Evolutionary conservation across 2,888 invertebrate species (phyloP), one percentile per base, ranked within the genome.

Genomic region (Ectemnius cavifrons): DNA sequence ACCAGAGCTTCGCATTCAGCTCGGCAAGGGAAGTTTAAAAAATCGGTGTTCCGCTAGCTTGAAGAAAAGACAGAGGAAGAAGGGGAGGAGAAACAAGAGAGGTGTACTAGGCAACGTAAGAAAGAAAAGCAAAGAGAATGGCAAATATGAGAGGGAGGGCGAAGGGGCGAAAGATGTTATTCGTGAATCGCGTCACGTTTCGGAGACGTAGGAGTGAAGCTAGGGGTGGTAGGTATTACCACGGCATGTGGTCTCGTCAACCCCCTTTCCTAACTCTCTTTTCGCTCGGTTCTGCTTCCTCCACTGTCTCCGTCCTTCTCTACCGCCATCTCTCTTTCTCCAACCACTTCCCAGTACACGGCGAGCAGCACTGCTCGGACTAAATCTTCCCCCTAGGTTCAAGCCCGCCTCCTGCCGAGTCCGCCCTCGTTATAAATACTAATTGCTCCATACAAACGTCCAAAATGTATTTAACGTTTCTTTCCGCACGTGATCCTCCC

Each of bases 401-500:
- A 65, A 75, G 68, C 68, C 72, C 65, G 67, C 75, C 78, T 75
- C 67, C 80, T 71, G 82, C 78, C 82, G 76, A 82, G 77, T 75
- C 81, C 71, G 76, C 85, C 85, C 85, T 86, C 85, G 85, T 88
- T 88, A 86, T 87, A 87, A 88, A 88, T 87, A 88, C 88, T 88
- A 89, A 89, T 88, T 88, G 87, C 87, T 86, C 86, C 80, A 85
- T 87, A 88, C 87, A 88, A 87, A 84, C 86, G 85, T 74, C 85
- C 80, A 78, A 85, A 88, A 86, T 85, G 84, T 87, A 81, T 85
- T 87, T 85, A 89, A 87, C 84, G 85, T 86, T 85, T 80, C 78
- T 82, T 84, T 62, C 75, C 80, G 75, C 84, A 81, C 83, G 79
- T 81, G 77, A 71, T 74, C 64, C 80, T 65, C 74, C 62, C 47